Conservation (phyloP, 2,888 invertebrate species). For the Anorthoa munda region DNA sequence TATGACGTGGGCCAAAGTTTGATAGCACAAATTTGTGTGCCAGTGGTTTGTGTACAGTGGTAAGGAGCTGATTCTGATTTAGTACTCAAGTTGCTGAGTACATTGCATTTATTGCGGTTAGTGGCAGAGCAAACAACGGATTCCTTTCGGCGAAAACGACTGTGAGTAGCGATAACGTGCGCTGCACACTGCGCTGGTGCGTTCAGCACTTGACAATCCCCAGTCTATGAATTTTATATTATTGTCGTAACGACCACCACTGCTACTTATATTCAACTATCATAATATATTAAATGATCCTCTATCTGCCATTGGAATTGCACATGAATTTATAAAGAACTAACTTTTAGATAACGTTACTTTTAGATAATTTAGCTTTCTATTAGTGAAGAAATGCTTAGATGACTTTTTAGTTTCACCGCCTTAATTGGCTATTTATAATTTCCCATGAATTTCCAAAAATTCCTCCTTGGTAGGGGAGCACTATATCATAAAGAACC, state of each 20-base stretch:
- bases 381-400: too few relatives aligned
- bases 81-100: not conserved
- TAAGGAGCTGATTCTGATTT: not conserved
- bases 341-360: too few relatives aligned
- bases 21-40: constrained; percentile 12
- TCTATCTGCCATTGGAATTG: too few relatives aligned
- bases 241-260: not conserved
- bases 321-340: too few relatives aligned
- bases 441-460: too few relatives aligned
- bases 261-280: too few relatives aligned
- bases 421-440: too few relatives aligned
- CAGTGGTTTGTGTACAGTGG: not conserved
- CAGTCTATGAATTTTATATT: not conserved
- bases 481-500: too few relatives aligned
- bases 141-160: constrained; percentile 13
- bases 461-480: too few relatives aligned
- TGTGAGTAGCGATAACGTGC: constrained; percentile 14
- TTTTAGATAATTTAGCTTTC: too few relatives aligned
- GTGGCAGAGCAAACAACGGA: constrained; percentile 11
- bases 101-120: not conserved
- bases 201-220: not conserved
- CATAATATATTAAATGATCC: too few relatives aligned
- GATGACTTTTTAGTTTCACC: too few relatives aligned
- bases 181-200: not conserved
- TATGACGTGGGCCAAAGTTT: not conserved